Evolutionary conservation across 2,888 invertebrate genomes (phyloP), one percentile per base, ranked within the genome.

Genomic region (Callyntrura guangdongensis): DNA sequence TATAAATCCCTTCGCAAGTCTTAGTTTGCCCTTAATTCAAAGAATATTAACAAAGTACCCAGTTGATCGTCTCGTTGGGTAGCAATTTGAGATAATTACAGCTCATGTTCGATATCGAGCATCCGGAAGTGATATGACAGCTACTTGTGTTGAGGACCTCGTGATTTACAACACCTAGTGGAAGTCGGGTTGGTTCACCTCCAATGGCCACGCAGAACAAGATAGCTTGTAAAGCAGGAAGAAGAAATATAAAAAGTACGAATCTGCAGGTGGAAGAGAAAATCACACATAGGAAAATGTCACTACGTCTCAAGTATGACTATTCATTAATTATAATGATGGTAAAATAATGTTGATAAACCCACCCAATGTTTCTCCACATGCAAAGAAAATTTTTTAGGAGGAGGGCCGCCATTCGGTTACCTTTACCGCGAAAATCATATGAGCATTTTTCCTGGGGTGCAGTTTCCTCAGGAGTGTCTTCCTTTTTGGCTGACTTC

Each of bases 171-270:
- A 98, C 96, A 59, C 98, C 98, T 94, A 98, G 95, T 94, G 96
- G 97, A 3, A 98, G 96, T 79, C 97, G 97, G 89, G 96, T 97
- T 0, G 98, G 98, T 95, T 98, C 98, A 36, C 98, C 96, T 79
- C 98, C 98, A 93, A 98, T 98, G 90, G 98, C 98, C 95, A 98
- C 95, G 95, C 98, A 98, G 96, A 98, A 98, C 89, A 99, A 96
- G 88, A 98, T 97, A 91, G 98, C 98, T 95, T 98, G 98, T 97
- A 98, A 97, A 45, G 98, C 98, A n/a, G 98, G 98, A 94, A 98
- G 95, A 53, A 98, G 97, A 95, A 98, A 98, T 94, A 98, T 98
- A 95, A 99, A 99, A 94, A 98, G 95, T 97, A 99, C 98, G 92
- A 98, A 98, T 67, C 98, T 98, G 45, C 8, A 20, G 6, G 20